Base-by-base conservation (phyloP, 2,113 vertebrate genomes). In the Sciurus niger region DNA sequence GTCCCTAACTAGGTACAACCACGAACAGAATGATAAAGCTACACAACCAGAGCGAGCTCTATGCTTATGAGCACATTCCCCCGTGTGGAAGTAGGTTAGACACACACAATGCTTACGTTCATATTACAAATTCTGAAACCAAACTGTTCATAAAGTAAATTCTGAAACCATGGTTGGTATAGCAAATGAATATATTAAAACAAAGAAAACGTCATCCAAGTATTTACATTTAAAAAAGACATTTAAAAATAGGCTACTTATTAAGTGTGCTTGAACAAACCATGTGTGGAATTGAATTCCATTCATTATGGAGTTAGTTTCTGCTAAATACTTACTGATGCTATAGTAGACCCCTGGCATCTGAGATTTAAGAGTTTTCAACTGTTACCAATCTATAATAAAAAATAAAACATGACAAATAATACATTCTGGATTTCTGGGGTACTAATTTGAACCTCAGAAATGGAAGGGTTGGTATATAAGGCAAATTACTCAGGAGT, bases 261-360 rank as follows among this genome's bases (percentile, higher is more conserved):
- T 96, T 96, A 97, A 97, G 95, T 97, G 97, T 97, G 97, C 97
- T 97, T 98, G 96, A 96, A 97, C 93, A 97, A 97, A 97, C 97
- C 97, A 97, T 97, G 97, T 97, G 97, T 97, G 97, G 97, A 97
- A 97, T 46, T 94, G 83, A 97, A 97, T 97, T 97, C 97, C 97
- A 97, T 93, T 97, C 65, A 86, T 86, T 95, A 89, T 86, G 89
- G 97, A 97, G 94, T 92, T 93, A 97, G 85, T 93, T 96, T 92
- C 89, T 97, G 93, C 95, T 97, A 94, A 94, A 88, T 86, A 92
- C 82, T 82, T 78, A 97, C 80, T 88, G 95, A 92, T 65, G 79
- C 88, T 88, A 94, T 16, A 65, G 83, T 76, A 80, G 83, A 93
- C 82, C 60, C 95, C 78, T 86, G 90, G 85, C 89, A 89, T n/a